Percentiles rank a stretch among this genome's conserved stretches.
Conservation (phyloP, 2,888 invertebrate species). For the Apoderus coryli region DNA sequence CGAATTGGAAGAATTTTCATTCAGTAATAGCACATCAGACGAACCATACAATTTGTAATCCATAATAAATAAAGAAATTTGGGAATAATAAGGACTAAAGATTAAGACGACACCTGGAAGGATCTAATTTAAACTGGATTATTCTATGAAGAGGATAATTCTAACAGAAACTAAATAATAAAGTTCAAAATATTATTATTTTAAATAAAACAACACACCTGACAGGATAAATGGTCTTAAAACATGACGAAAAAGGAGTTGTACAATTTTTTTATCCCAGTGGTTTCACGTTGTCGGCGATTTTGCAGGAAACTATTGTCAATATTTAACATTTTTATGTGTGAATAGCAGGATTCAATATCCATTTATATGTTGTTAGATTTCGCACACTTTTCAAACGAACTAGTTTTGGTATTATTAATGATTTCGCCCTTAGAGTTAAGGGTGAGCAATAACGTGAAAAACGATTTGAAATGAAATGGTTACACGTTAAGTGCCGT, state of each 20-base stretch:
- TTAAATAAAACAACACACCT: no score
- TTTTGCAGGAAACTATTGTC: constrained; percentile 65
- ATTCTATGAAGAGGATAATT: no score
- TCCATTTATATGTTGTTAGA: constrained; percentile 30
- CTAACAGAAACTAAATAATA: no score
- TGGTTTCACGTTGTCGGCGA: constrained; percentile 70
- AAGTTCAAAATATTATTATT: no score
- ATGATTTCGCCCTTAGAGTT: not conserved
- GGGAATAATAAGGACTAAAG: no score
- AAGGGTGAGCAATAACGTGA: no score
- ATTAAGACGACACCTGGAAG: no score
- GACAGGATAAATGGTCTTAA: no score
- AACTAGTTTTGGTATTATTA: not conserved
- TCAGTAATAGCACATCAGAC: constrained; percentile 25
- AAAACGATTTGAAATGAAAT: no score
- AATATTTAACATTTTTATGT: constrained; percentile 49
- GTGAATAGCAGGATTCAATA: constrained; percentile 30
- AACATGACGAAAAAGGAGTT: constrained; percentile 79
- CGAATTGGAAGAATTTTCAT: constrained; percentile 21
- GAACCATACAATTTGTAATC: constrained; percentile 32
- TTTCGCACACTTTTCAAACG: constrained; percentile 17
- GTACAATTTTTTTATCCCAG: constrained; percentile 74
- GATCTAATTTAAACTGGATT: no score
- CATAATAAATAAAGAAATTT: no score
- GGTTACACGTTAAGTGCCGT: no score